These are phyloP conservation scores for Melanotaenia trifasciata DNA, from an alignment of 2,797 vertebrate genomes.

Conservation along the genomic window DNA sequence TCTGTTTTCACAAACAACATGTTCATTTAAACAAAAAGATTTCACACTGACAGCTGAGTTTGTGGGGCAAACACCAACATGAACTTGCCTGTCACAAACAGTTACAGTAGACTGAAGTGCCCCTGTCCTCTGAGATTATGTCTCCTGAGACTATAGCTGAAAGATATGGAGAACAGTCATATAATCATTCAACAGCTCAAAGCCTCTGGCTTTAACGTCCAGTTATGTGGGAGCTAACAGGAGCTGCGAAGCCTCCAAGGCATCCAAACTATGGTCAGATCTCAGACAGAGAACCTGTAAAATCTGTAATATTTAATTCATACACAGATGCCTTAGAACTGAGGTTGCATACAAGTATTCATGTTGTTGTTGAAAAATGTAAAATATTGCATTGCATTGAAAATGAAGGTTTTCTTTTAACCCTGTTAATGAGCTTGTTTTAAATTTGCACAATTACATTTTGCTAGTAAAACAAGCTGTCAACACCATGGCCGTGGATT, in stretches of 20 bases:
- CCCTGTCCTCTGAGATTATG: conserved; percentile 48
- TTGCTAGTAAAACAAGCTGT: not conserved
- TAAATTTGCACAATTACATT: not conserved
- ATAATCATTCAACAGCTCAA: conserved; percentile 45
- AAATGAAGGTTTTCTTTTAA: not conserved
- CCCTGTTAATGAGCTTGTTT: not conserved
- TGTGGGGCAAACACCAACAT: conserved; percentile 44
- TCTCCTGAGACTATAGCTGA: conserved; percentile 48
- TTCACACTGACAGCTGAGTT: conserved; percentile 56
- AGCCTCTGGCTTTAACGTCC: conserved; percentile 8
- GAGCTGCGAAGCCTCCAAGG: conserved; percentile 13
- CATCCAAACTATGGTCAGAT: not conserved
- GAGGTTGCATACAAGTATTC: not conserved
- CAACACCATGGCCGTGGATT: not conserved
- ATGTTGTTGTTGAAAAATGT: not conserved
- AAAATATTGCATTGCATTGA: not conserved
- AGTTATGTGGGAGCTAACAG: conserved; percentile 12
- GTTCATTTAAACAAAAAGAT: conserved; percentile 39
- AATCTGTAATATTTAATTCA: conserved; percentile 8
- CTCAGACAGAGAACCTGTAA: not conserved
- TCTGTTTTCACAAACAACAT: conserved; percentile 41
- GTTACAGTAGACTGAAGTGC: conserved; percentile 53
- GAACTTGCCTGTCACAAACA: conserved; percentile 66
- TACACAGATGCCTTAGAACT: not conserved
- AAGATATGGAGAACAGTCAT: conserved; percentile 59